Percentiles rank a stretch among this genome's conserved stretches.
phyloP scores from a whole-genome alignment of 1,140 invertebrate genomes.

The Aphaenogaster floridana region DNA sequence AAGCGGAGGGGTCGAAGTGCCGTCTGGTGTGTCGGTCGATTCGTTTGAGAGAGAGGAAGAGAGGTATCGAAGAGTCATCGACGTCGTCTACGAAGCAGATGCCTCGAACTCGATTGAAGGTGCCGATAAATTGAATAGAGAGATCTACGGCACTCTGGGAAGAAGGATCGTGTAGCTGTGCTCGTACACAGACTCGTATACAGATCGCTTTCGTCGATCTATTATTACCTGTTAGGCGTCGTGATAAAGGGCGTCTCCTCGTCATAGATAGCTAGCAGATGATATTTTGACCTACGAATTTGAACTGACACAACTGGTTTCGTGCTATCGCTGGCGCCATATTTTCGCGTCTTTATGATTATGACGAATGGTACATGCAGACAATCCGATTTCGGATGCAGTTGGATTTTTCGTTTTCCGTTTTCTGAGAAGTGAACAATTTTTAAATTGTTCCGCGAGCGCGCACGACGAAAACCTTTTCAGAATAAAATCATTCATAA shows the following conservation, averaged over 20 bases:
- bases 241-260: neutral
- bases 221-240: slow-evolving; percentile 60
- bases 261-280: neutral
- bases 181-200: slow-evolving; percentile 49
- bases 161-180: neutral
- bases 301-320: neutral
- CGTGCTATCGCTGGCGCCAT: neutral
- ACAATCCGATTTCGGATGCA: neutral
- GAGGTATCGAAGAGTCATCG: slow-evolving; percentile 50
- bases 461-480: neutral
- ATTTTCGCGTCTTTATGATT: slow-evolving; percentile 5
- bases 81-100: slow-evolving; percentile 48
- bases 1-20: neutral
- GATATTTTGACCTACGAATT: slow-evolving; percentile 23
- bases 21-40: slow-evolving; percentile 21
- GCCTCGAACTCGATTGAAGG: slow-evolving; percentile 44
- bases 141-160: slow-evolving; percentile 46
- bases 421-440: neutral
- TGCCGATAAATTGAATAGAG: slow-evolving; percentile 68
- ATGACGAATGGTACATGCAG: neutral
- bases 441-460: neutral
- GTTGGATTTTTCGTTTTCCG: neutral
- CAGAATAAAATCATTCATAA: slow-evolving; percentile 16
- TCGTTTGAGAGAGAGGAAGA: slow-evolving; percentile 24
- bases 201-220: slow-evolving; percentile 52